Base-by-base conservation (phyloP, 1,140 invertebrate genomes). In the Hylaeus volcanicus region DNA sequence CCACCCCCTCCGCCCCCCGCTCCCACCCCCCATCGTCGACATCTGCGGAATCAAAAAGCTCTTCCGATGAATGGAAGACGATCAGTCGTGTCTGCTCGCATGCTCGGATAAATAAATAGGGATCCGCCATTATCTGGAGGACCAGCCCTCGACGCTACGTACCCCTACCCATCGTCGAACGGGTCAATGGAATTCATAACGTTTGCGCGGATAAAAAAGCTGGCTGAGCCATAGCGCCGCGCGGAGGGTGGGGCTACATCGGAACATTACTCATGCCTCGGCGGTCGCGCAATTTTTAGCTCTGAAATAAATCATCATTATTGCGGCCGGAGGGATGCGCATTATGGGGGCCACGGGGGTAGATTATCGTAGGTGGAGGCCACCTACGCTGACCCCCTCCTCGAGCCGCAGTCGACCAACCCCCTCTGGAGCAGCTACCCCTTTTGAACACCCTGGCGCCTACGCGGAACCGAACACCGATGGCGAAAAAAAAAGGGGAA, bases 271-370 rank as follows among this genome's bases (percentile, higher is more conserved):
- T 92, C 90, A 92, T 92, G 87, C 86, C 89, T 90, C 89, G 88
- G 89, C 88, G 89, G 89, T 88, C 87, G 90, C 88, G 89, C 90
- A 92, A 92, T 92, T 93, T 93, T 93, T 93, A 91, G 88, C 91
- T 92, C 90, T 87, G 89, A 91, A 90, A 92, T 93, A 93, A 93
- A 93, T 93, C 91, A 93, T 93, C 91, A 93, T 93, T 92, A 93
- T 93, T 92, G 87, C 88, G 90, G 88, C 88, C 86, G 85, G 85
- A 90, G 90, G 90, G 90, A 91, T 91, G 90, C 89, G 88, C 88
- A 92, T 92, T 92, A 92, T 90, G 88, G 88, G 84, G 88, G 87
- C 86, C 85, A 86, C 85, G 87, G 87, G 90, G 90, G 89, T 92
- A 91, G 91, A 92, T 92, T 91, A 92, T 90, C 90, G 88, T 88